Base-by-base conservation (phyloP, 2,113 vertebrate species). In the Bostrychus sinensis region DNA sequence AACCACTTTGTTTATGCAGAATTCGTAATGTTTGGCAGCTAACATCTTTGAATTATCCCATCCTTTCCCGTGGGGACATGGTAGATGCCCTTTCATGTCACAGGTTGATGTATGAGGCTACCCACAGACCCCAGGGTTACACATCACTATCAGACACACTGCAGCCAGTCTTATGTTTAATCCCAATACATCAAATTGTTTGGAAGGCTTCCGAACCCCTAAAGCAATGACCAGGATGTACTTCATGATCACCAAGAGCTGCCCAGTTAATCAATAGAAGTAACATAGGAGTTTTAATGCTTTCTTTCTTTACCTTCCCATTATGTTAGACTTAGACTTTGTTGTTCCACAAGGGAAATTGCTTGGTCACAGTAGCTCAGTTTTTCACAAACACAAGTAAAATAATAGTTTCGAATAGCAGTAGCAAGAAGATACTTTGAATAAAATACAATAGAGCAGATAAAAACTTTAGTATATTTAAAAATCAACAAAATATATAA, bases 131-230 rank as follows among this genome's bases (percentile, higher is more conserved):
- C 25, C 22, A 14, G 22, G 45, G 45, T 48, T 48, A 48, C 45
- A 48, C 12, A 23, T 17, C 45, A 48, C 45, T 25, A 13, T 48
- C 14, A 13, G 22, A 25, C 45, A 25, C 22, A 10, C 22, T 14
- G 12, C 7, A 25, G 22, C 45, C 12, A 22, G 45, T 5, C 13
- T 20, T 23, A 25, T 20, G 45, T 3, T 48, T 20, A 22, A 48
- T 48, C 16, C 45, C 45, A 11, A n/a, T n/a, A n/a, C n/a, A n/a
- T 11, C 45, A 48, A 48, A 26, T 48, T 48, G 45, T 22, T 48
- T 48, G 45, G 45, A 48, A 48, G 25, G 25, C 12, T 12, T 48
- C 45, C 45, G n/a, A 48, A 25, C 25, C 45, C 25, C 4, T 20
- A 20, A 10, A 48, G 22, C 45, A 48, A 20, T 48, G 19, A 48